phyloP scores from a whole-genome alignment of 2,113 vertebrate species.

The Tupaia chinensis region DNA sequence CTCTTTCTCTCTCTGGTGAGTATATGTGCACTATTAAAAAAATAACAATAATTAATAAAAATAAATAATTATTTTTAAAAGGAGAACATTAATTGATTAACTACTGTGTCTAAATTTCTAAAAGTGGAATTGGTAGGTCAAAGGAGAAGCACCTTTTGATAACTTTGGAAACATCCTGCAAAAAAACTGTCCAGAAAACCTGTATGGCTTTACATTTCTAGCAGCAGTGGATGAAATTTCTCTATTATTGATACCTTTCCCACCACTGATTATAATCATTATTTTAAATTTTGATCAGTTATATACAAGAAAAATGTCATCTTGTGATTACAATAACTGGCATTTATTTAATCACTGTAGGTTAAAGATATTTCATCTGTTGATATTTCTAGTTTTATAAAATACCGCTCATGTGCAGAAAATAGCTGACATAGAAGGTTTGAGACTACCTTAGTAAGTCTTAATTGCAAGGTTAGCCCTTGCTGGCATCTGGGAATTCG shows the following conservation, averaged over 20 bases:
- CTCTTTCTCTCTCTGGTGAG: too few relatives aligned
- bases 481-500: background rate
- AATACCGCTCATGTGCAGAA: background rate
- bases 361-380: background rate
- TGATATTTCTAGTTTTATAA: background rate
- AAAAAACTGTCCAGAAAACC: background rate
- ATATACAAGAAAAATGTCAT: slow-evolving; percentile 31
- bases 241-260: background rate
- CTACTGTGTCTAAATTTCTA: background rate
- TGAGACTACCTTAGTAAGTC: background rate
- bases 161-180: background rate
- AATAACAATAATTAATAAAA: too few relatives aligned
- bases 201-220: background rate
- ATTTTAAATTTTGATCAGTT: background rate
- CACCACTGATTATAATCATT: background rate
- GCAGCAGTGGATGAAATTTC: background rate
- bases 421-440: background rate
- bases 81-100: background rate
- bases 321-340: background rate
- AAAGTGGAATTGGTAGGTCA: background rate
- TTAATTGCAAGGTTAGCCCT: background rate
- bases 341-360: background rate
- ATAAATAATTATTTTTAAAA: too few relatives aligned
- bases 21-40: too few relatives aligned
- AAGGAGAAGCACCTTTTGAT: background rate